phyloP scores from a whole-genome alignment of 2,888 invertebrate species.

The Brachyptera putata region DNA sequence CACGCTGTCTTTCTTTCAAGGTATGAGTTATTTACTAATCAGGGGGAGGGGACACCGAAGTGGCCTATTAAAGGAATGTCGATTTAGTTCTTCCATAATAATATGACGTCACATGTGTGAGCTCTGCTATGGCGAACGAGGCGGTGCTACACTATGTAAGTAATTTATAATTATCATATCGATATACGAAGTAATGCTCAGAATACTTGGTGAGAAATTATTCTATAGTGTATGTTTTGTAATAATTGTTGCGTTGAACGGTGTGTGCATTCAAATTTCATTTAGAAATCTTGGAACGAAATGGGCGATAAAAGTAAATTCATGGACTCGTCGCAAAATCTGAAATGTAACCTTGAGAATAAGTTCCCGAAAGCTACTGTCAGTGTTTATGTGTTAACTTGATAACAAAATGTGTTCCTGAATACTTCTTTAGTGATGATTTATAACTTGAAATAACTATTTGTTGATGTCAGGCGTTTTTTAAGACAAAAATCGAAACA shows the following conservation, averaged over 20 bases:
- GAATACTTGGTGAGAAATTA: conserved; percentile 11
- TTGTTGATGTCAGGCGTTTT: neutral
- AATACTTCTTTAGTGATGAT: too few relatives aligned
- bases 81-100: conserved; percentile 29
- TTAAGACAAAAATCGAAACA: conserved; percentile 14
- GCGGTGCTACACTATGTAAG: conserved; percentile 31
- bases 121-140: conserved; percentile 32
- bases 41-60: conserved; percentile 5
- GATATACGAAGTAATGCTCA: conserved; percentile 30
- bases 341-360: conserved; percentile 32
- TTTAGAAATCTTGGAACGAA: conserved; percentile 32
- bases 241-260: neutral
- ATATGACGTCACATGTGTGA: conserved; percentile 32
- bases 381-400: conserved; percentile 28
- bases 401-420: too few relatives aligned
- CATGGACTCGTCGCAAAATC: conserved; percentile 20
- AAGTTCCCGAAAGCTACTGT: conserved; percentile 28
- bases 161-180: conserved; percentile 25
- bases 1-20: conserved; percentile 15
- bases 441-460: neutral
- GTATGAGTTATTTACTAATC: neutral
- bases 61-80: conserved; percentile 31
- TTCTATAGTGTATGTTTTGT: neutral
- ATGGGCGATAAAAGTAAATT: conserved; percentile 22
- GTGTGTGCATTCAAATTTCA: conserved; percentile 32